Percentiles rank a stretch among this genome's conserved stretches.
Evolutionary conservation across 2,888 invertebrate genomes (phyloP).

Genomic region (Drosophila anomalipes): DNA sequence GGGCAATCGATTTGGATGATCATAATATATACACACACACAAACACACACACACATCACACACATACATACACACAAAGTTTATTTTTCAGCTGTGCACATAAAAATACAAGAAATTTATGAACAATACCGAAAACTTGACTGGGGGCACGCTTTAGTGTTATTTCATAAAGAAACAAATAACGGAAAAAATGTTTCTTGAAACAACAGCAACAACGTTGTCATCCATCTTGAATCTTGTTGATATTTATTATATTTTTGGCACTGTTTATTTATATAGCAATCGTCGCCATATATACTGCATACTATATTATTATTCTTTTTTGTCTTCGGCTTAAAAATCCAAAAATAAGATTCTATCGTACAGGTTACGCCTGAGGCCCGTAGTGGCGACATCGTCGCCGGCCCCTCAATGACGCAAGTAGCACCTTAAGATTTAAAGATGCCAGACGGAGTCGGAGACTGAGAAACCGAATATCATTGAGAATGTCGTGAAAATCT

Average conservation of each 20-base stretch:
- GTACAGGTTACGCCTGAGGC: slow-evolving; percentile 52
- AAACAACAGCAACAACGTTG: slow-evolving; percentile 38
- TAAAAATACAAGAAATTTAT: slow-evolving; percentile 77
- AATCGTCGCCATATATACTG: slow-evolving; percentile 47
- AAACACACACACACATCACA: background rate
- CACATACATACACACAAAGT: slow-evolving; percentile 5
- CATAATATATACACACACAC: slow-evolving; percentile 17
- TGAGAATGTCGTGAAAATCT: slow-evolving; percentile 24
- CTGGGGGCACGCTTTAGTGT: slow-evolving; percentile 78
- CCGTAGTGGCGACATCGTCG: slow-evolving; percentile 40
- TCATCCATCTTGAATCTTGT: slow-evolving; percentile 67
- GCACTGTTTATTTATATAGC: slow-evolving; percentile 75
- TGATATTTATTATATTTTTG: slow-evolving; percentile 76
- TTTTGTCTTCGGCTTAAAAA: slow-evolving; percentile 63
- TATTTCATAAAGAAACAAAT: slow-evolving; percentile 65
- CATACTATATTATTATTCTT: slow-evolving; percentile 39
- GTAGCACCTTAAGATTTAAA: slow-evolving; percentile 46
- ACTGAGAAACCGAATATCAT: slow-evolving; percentile 9
- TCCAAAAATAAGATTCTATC: slow-evolving; percentile 71
- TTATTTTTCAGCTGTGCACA: slow-evolving; percentile 42
- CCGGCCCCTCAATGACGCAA: slow-evolving; percentile 61
- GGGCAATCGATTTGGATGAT: slow-evolving; percentile 41
- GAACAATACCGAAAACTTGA: slow-evolving; percentile 77
- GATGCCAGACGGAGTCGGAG: slow-evolving; percentile 22
- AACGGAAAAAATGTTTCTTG: slow-evolving; percentile 33